Evolutionary conservation across 2,113 vertebrate genomes (phyloP).

Genomic region (Vidua macroura): DNA sequence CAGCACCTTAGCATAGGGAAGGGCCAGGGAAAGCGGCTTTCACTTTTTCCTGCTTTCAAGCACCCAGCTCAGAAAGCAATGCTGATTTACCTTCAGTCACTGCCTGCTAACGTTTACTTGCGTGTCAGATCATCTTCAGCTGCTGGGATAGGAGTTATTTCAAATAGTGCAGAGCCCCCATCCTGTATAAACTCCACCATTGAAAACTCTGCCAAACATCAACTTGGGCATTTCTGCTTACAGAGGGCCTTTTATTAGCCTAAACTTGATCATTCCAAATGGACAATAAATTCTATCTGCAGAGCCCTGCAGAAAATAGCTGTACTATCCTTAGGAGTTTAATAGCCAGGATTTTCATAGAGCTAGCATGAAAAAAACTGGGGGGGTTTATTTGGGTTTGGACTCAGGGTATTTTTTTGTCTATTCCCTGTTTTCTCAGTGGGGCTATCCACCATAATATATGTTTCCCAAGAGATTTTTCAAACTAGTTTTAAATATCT

Average conservation of each 20-base stretch:
- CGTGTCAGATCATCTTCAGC: not conserved
- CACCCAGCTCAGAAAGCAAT: not conserved
- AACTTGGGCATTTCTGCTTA: slow-evolving; percentile 48
- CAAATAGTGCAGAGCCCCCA: not conserved
- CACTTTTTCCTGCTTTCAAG: slow-evolving; percentile 27
- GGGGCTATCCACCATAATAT: not conserved
- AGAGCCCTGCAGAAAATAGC: not conserved
- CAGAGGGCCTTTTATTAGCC: slow-evolving; percentile 53
- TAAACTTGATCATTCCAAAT: slow-evolving; percentile 57
- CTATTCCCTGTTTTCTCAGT: not conserved
- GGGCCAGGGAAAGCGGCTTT: not conserved
- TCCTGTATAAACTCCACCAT: slow-evolving; percentile 28
- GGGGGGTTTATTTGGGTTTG: not conserved
- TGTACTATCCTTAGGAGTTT: slow-evolving; percentile 10
- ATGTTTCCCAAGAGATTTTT: slow-evolving; percentile 10
- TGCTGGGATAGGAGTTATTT: slow-evolving; percentile 11
- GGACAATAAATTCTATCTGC: slow-evolving; percentile 62
- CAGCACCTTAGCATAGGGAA: slow-evolving; percentile 66
- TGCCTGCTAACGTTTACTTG: slow-evolving; percentile 27
- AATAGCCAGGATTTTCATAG: slow-evolving; percentile 34
- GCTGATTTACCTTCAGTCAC: slow-evolving; percentile 32
- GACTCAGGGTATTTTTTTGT: not conserved
- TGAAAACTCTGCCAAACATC: slow-evolving; percentile 27
- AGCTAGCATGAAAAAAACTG: not conserved
- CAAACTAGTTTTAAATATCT: slow-evolving; percentile 50